Percentiles rank a stretch among this genome's conserved stretches.
Evolutionary conservation across 1,140 invertebrate species (phyloP).

Genomic region (Zaprionus camerounensis): DNA sequence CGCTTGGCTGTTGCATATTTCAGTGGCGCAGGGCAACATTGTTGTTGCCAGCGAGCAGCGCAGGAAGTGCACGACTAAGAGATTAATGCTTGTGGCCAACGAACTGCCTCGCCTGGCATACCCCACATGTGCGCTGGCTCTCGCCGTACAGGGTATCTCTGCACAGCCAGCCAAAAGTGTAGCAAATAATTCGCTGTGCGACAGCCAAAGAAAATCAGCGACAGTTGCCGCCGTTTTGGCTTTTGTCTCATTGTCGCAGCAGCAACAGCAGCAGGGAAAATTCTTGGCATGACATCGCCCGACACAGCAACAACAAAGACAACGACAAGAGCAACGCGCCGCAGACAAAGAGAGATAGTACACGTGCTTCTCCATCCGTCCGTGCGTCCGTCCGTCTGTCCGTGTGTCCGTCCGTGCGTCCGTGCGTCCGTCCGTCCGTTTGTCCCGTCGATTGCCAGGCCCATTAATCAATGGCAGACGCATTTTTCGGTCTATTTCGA

Average conservation of each 20-base stretch:
- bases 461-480: constrained; percentile 69
- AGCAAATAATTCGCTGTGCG: constrained; percentile 25
- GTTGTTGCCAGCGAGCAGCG: not conserved
- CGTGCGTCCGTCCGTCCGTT: not conserved
- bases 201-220: constrained; percentile 32
- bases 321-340: not conserved
- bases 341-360: constrained; percentile 8
- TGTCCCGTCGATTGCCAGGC: constrained; percentile 51
- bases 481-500: constrained; percentile 33
- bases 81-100: not conserved
- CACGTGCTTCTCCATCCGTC: not conserved
- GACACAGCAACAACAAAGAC: constrained; percentile 8
- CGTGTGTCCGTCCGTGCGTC: not conserved
- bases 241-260: constrained; percentile 54
- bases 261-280: constrained; percentile 11
- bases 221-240: constrained; percentile 27
- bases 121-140: not conserved
- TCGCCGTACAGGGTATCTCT: not conserved
- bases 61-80: not conserved
- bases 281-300: constrained; percentile 35
- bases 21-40: constrained; percentile 41
- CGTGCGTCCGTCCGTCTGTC: not conserved
- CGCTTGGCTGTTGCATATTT: constrained; percentile 67
- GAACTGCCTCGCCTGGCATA: not conserved
- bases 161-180: not conserved